A percentile compares a stretch with the other conserved stretches of the same genome.
Conservation (phyloP, 2,113 vertebrate species). For the Aspidoscelis tigris region DNA sequence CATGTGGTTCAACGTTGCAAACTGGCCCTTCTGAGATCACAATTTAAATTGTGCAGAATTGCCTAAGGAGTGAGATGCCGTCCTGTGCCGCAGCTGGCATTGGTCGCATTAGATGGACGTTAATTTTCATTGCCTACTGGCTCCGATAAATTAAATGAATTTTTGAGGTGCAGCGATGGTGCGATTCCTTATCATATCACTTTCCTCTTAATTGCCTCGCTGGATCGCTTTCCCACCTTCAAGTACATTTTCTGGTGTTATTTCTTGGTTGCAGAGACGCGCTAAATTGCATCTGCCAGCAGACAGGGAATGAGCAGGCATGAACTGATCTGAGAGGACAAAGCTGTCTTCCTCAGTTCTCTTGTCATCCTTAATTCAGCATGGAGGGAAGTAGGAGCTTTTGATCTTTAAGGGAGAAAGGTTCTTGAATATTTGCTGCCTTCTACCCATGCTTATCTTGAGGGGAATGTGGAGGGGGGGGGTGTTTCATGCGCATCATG, state of each 20-base stretch:
- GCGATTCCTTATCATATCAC: neutral
- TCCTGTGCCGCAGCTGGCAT: no score
- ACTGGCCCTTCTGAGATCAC: neutral
- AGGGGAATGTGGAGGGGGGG: neutral
- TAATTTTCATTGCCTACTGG: neutral
- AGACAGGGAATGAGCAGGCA: neutral
- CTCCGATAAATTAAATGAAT: neutral
- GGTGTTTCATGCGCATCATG: neutral
- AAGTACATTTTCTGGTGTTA: neutral
- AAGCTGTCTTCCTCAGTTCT: slow-evolving; percentile 2
- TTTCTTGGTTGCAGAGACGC: neutral
- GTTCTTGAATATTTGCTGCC: neutral
- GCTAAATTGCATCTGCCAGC: slow-evolving; percentile 7
- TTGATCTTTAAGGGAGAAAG: neutral
- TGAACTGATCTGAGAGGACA: slow-evolving; percentile 12
- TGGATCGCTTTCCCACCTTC: slow-evolving; percentile 1
- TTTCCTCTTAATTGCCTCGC: neutral
- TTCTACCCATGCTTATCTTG: neutral
- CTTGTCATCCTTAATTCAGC: neutral
- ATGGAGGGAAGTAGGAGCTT: neutral
- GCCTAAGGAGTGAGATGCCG: no score
- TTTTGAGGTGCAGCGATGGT: accelerated
- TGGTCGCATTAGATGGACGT: neutral
- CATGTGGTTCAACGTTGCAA: no score
- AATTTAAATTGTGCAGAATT: no score